Conservation (phyloP, 2,797 vertebrate species). For the Ficedula albicollis region DNA sequence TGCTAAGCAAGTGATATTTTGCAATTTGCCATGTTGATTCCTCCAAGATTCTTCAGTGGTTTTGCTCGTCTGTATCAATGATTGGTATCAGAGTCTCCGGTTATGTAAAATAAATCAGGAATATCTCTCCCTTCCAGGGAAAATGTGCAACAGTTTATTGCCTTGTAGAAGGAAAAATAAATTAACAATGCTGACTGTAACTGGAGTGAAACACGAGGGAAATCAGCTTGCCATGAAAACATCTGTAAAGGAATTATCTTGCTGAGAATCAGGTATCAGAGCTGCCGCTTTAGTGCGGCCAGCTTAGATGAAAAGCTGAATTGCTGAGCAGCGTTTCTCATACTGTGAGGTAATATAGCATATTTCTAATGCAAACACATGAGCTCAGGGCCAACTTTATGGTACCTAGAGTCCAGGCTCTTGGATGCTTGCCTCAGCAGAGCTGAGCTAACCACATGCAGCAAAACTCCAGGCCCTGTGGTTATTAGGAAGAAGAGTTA, state of each 20-base stretch:
- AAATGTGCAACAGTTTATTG: constrained; percentile 35
- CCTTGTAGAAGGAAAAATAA: constrained; percentile 42
- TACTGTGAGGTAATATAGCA: neutral
- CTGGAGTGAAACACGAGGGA: constrained; percentile 39
- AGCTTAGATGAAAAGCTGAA: constrained; percentile 24
- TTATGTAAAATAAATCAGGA: constrained; percentile 31
- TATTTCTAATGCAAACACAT: neutral
- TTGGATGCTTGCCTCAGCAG: constrained; percentile 2
- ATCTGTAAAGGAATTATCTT: constrained; percentile 50
- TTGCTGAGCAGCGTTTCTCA: neutral
- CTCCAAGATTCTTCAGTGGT: neutral
- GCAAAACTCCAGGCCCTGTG: neutral
- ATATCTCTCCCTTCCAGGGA: constrained; percentile 16
- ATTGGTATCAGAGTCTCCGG: neutral
- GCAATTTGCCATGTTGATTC: neutral
- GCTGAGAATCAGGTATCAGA: constrained; percentile 22
- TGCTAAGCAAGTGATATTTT: neutral
- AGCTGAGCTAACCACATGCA: neutral
- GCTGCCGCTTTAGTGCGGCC: neutral
- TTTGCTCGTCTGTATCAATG: neutral
- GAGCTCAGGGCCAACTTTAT: neutral
- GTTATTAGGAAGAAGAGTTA: neutral
- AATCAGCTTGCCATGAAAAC: constrained; percentile 39
- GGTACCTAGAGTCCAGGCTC: neutral
- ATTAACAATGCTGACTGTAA: constrained; percentile 45